Percentiles rank a stretch among this genome's conserved stretches.
Conservation (phyloP, 2,797 vertebrate species). For the Pseudochirops cupreus region DNA sequence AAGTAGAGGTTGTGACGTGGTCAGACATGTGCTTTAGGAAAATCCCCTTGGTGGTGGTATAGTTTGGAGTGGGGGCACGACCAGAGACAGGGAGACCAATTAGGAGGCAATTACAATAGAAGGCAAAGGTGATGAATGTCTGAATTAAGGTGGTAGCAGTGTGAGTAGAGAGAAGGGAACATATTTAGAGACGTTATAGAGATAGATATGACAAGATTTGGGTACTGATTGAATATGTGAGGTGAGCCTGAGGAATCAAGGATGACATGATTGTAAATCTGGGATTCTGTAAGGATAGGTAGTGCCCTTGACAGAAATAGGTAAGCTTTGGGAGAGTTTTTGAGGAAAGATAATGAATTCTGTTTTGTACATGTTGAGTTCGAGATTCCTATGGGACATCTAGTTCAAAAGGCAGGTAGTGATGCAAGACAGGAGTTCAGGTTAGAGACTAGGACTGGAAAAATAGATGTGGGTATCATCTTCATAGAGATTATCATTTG, state of each 20-base stretch:
- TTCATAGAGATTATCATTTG: not conserved
- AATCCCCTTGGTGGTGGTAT: not conserved
- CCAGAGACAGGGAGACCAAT: not conserved
- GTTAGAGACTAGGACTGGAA: not conserved
- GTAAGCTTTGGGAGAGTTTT: not conserved
- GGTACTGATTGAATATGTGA: not conserved
- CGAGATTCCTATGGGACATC: not conserved
- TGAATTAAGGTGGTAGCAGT: not conserved
- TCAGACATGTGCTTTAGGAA: not conserved
- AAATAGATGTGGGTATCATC: not conserved
- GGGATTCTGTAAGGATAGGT: not conserved
- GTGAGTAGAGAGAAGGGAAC: not conserved
- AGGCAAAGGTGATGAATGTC: not conserved
- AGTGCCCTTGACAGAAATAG: not conserved
- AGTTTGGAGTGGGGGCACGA: not conserved
- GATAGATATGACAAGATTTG: not conserved
- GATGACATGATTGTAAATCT: not conserved
- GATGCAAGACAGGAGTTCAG: not conserved
- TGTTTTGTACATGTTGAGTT: not conserved
- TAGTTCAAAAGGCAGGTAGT: not conserved
- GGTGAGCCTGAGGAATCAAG: not conserved
- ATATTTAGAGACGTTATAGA: not conserved
- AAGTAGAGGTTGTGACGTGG: not conserved
- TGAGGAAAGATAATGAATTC: not conserved
- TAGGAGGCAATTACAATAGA: not conserved